phyloP scores from a whole-genome alignment of 2,113 vertebrate genomes.

The Forbesichthys agassizii region DNA sequence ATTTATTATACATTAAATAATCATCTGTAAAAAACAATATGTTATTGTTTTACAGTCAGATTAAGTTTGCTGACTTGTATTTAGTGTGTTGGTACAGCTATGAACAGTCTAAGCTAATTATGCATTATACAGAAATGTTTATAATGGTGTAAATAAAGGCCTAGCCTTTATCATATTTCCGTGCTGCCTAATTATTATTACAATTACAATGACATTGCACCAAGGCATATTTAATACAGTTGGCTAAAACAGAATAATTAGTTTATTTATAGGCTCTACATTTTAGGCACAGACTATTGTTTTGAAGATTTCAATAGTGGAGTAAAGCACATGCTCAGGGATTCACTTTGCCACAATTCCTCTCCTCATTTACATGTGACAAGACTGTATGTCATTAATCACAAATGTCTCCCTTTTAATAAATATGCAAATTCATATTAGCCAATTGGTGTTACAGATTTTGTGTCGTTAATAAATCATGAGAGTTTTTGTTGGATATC shows the following conservation, averaged over 20 bases:
- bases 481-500: constrained; percentile 61
- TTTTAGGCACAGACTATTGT: not conserved
- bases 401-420: constrained; percentile 80
- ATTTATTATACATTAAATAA: constrained; percentile 63
- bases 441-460: constrained; percentile 76
- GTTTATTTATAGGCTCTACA: constrained; percentile 1
- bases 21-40: constrained; percentile 47
- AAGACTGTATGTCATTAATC: constrained; percentile 78
- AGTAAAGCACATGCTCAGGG: constrained; percentile 30
- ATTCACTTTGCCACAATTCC: constrained; percentile 36
- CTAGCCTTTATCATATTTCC: not conserved
- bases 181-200: constrained; percentile 4
- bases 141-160: constrained; percentile 4
- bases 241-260: not conserved
- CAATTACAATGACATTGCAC: not conserved
- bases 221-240: not conserved
- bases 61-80: constrained; percentile 15
- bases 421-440: constrained; percentile 80
- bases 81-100: constrained; percentile 14
- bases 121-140: not conserved
- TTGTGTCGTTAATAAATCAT: constrained; percentile 80
- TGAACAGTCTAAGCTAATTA: constrained; percentile 5
- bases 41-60: constrained; percentile 29
- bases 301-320: not conserved
- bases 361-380: constrained; percentile 64